Base-by-base conservation (phyloP, 1,140 invertebrate genomes). In the Zaprionus capensis region DNA sequence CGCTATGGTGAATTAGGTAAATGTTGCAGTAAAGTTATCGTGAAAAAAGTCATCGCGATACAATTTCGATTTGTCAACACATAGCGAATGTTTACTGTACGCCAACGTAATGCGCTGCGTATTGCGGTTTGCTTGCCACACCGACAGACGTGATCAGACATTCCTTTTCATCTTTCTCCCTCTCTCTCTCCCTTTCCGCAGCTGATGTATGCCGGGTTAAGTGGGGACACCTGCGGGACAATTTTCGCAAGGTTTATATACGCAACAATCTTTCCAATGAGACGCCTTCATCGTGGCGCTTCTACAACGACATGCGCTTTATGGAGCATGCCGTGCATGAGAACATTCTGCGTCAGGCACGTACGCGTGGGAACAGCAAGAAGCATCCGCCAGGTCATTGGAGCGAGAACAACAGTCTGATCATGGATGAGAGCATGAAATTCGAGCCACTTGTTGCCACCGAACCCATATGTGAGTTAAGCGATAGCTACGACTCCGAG, bases 291-390 rank as follows among this genome's bases (percentile, higher is more conserved):
- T 88, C 88, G 26, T 91, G 88, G 88, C 88, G 88, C 53, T 91
- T 91, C 62, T 91, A 91, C 63, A 91, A 91, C 53, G 88, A 91
- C n/a, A 91, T 91, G 88, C 77, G 88, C 7, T 91, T 91, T 41
- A 91, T 91, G 88, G 88, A 91, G 71, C 76, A 81, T 9, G 79
- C 88, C 5, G 88, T 91, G 9, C 83, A 91, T 26, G 88, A 91
- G 75, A 91, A 91, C 28, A 91, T 91, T 4, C 73, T 91, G 72
- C 70, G 81, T 6, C 88, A 91, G 59, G 77, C 84, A n/a, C 77
- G 88, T 1, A 85, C 70, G 3, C 63, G 64, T 1, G 64, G 64
- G 26, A 64, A 62, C 53, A 74, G 57, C 59, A 90, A 90, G 53
- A 90, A 81, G 36, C 71, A 75, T 36, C 57, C 76, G 22, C 81